phyloP scores from a whole-genome alignment of 2,888 invertebrate species.

The Caradrina kadenii region DNA sequence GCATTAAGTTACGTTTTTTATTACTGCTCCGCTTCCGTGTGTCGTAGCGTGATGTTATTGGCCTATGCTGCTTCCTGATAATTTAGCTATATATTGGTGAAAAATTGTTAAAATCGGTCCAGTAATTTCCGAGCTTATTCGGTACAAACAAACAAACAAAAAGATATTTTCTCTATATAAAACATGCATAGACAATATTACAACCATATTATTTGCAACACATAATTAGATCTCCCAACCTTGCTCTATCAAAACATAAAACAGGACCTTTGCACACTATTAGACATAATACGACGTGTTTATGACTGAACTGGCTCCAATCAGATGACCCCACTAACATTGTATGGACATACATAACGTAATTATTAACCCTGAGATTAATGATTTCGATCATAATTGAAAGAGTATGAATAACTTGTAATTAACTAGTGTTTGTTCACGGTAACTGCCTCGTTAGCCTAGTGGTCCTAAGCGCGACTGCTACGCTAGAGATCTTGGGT shows the following conservation, averaged over 20 bases:
- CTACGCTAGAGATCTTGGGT: no score
- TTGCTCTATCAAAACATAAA: constrained; percentile 48
- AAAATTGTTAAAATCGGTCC: no score
- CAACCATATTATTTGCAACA: constrained; percentile 14
- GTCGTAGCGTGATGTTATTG: no score
- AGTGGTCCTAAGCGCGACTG: no score
- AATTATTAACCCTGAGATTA: constrained; percentile 41
- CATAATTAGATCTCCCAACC: constrained; percentile 36
- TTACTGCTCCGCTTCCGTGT: no score
- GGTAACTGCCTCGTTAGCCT: no score
- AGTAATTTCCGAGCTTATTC: no score
- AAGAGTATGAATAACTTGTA: not conserved
- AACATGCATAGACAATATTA: not conserved
- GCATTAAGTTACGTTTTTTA: no score
- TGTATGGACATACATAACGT: constrained; percentile 4
- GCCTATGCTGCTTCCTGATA: no score
- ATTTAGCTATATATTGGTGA: no score
- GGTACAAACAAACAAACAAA: no score
- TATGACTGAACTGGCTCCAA: constrained; percentile 49
- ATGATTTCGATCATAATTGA: constrained; percentile 15
- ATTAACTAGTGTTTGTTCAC: not conserved
- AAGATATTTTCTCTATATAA: not conserved
- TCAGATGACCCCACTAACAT: constrained; percentile 54
- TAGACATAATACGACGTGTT: constrained; percentile 56
- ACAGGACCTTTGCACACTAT: constrained; percentile 60